Evolutionary conservation across 2,113 vertebrate species (phyloP).

Genomic region (Chroicocephalus ridibundus): DNA sequence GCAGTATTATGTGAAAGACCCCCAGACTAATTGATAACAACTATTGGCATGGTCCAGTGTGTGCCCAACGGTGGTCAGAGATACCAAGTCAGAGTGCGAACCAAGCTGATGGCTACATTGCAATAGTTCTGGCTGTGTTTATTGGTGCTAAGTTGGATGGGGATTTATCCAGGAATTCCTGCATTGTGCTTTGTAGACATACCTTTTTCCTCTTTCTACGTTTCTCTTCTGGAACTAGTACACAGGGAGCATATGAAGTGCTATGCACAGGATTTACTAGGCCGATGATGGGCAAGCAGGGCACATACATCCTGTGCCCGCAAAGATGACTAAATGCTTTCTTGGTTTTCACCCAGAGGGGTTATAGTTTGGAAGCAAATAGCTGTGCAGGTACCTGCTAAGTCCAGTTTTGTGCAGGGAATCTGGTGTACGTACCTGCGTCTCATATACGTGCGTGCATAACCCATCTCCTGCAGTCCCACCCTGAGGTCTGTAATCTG

Average conservation of each 20-base stretch:
- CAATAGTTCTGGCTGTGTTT: not conserved
- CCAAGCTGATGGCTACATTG: not conserved
- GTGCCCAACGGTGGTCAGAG: not conserved
- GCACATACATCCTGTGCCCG: not conserved
- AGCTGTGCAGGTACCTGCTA: not conserved
- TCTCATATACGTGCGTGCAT: not conserved
- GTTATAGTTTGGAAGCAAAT: not conserved
- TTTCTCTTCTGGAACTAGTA: not conserved
- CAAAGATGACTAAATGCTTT: not conserved
- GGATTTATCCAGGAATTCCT: not conserved
- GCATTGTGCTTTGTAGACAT: not conserved
- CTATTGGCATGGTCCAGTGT: not conserved
- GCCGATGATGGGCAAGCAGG: not conserved
- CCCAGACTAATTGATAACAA: accelerated
- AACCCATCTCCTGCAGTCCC: not conserved
- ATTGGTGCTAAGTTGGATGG: not conserved
- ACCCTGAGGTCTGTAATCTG: not conserved
- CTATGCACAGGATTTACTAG: not conserved
- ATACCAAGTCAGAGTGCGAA: not conserved
- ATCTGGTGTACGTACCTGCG: not conserved
- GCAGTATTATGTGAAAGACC: not conserved
- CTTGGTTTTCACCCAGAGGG: not conserved
- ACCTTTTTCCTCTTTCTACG: not conserved
- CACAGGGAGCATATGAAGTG: not conserved
- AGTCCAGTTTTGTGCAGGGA: not conserved